A percentile compares a stretch with the other conserved stretches of the same genome.
Conservation (phyloP, 1,140 invertebrate species). For the Drosophila takahashii region DNA sequence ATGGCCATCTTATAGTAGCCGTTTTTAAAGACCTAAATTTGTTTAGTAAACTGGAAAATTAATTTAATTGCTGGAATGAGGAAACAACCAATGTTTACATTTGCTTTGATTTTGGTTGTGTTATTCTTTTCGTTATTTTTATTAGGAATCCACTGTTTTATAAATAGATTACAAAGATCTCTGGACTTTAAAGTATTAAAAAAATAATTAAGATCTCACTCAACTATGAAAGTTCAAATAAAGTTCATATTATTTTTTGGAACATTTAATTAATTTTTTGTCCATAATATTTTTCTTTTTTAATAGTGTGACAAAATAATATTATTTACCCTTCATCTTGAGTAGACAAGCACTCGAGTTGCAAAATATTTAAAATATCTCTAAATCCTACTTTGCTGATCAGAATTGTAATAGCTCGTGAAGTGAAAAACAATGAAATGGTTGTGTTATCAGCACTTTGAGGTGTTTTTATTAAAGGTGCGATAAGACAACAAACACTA, state of each 20-base stretch:
- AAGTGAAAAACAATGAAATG: conserved; percentile 12
- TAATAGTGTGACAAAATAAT: too few species aligned
- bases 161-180: neutral
- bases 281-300: too few species aligned
- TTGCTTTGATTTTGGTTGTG: neutral
- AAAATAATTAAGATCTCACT: too few species aligned
- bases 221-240: too few species aligned
- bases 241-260: too few species aligned
- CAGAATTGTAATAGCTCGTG: conserved; percentile 1
- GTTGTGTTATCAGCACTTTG: conserved; percentile 37
- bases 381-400: neutral
- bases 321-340: too few species aligned
- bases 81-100: neutral
- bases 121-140: neutral
- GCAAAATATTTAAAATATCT: neutral
- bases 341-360: too few species aligned
- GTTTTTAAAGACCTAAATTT: neutral
- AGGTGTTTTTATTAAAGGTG: conserved; percentile 10
- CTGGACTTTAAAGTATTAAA: too few species aligned
- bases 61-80: neutral
- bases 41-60: neutral
- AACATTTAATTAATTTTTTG: too few species aligned
- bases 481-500: conserved; percentile 31
- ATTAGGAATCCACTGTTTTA: neutral
- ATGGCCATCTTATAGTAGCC: too few species aligned